Evolutionary conservation across 2,888 invertebrate species (phyloP).

Genomic region (Dryomyza anilis): DNA sequence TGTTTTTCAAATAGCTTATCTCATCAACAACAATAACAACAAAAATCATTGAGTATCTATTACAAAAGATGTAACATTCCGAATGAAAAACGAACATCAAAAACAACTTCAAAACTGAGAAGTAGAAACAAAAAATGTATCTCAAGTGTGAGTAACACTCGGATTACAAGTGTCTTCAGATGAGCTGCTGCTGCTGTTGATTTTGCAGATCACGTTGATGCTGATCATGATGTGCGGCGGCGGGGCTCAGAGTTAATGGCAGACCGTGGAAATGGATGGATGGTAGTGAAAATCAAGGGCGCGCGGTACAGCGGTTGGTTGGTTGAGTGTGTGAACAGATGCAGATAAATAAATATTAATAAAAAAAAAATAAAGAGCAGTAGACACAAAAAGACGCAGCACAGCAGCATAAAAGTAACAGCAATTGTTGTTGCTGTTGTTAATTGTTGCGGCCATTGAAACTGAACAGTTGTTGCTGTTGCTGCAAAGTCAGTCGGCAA

Average conservation of each 20-base stretch:
- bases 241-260: neutral
- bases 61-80: too few species aligned
- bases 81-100: too few species aligned
- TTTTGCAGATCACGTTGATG: neutral
- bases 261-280: neutral
- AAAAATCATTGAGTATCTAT: too few species aligned
- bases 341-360: neutral
- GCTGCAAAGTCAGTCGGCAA: neutral
- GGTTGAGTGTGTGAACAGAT: slow-evolving; percentile 4
- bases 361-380: too few species aligned
- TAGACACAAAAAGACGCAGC: neutral
- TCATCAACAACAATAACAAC: neutral
- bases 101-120: neutral
- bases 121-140: neutral
- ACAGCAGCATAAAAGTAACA: slow-evolving; percentile 2
- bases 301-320: too few species aligned
- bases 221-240: neutral
- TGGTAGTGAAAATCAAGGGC: neutral
- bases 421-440: neutral
- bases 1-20: neutral
- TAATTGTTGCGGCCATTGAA: neutral
- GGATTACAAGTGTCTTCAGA: neutral
- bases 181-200: neutral
- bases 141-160: neutral
- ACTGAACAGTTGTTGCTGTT: neutral